phyloP scores from a whole-genome alignment of 1,140 invertebrate genomes.

The Luehdorfia chinensis region DNA sequence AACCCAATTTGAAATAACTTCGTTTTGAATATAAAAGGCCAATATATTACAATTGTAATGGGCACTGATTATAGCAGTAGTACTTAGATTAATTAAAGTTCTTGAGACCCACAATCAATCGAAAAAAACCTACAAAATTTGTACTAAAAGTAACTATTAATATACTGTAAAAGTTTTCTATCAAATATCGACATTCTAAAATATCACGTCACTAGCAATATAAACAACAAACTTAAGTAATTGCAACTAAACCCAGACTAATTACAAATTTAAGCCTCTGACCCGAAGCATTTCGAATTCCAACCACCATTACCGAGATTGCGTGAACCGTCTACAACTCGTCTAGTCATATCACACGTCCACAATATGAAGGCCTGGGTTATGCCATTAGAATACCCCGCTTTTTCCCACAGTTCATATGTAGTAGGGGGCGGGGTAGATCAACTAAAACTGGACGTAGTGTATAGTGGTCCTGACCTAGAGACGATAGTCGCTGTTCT shows the following conservation, averaged over 20 bases:
- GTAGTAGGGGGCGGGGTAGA: slow-evolving; percentile 24
- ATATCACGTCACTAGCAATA: slow-evolving; percentile 1
- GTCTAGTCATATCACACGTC: slow-evolving; percentile 58
- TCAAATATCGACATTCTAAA: too few relatives aligned
- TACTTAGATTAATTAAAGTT: too few relatives aligned
- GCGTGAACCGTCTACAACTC: slow-evolving; percentile 53
- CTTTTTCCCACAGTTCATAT: slow-evolving; percentile 13
- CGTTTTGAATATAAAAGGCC: too few relatives aligned
- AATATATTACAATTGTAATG: too few relatives aligned
- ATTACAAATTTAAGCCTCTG: slow-evolving; percentile 37
- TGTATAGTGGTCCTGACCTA: slow-evolving; percentile 72
- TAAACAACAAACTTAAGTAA: slow-evolving; percentile 1
- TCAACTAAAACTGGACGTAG: slow-evolving; percentile 44
- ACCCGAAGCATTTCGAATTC: slow-evolving; percentile 39
- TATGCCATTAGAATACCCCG: slow-evolving; percentile 36
- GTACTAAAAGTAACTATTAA: too few relatives aligned
- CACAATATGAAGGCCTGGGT: slow-evolving; percentile 35
- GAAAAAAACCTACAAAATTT: too few relatives aligned
- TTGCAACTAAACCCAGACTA: slow-evolving; percentile 9
- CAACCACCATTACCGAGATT: slow-evolving; percentile 43
- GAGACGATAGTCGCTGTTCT: slow-evolving; percentile 63
- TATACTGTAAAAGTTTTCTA: too few relatives aligned
- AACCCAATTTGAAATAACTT: too few relatives aligned
- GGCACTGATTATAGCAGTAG: too few relatives aligned
- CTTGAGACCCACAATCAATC: too few relatives aligned